A percentile compares a stretch with the other conserved stretches of the same genome.
Conservation (phyloP, 2,888 invertebrate species). For the Hymenopus coronatus region DNA sequence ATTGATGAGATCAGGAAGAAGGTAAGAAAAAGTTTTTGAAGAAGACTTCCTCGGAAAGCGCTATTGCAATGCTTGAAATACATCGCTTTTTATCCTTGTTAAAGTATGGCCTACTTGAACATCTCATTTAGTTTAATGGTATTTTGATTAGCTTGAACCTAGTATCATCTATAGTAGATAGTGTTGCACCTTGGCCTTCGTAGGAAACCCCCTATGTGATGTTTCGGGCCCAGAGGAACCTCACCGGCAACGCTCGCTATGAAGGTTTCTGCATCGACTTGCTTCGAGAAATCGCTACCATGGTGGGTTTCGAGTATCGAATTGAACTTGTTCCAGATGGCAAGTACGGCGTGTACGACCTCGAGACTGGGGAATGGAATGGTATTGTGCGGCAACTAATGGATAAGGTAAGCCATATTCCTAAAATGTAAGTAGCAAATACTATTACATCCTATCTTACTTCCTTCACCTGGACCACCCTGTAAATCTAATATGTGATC, state of each 20-base stretch:
- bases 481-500: too few relatives aligned
- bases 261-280: conserved; percentile 74
- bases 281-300: conserved; percentile 59
- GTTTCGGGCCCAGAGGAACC: conserved; percentile 51
- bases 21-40: not conserved
- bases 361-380: conserved; percentile 72
- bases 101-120: conserved; percentile 33
- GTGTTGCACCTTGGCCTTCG: conserved; percentile 10
- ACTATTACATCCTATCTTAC: too few relatives aligned
- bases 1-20: not conserved
- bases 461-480: too few relatives aligned
- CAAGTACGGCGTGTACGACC: conserved; percentile 71
- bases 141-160: not conserved
- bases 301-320: conserved; percentile 66
- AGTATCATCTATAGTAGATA: not conserved
- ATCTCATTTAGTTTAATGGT: conserved; percentile 5
- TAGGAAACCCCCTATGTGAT: conserved; percentile 60
- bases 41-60: too few relatives aligned
- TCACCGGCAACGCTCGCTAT: conserved; percentile 62
- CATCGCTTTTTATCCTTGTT: conserved; percentile 21
- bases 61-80: too few relatives aligned
- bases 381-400: conserved; percentile 64
- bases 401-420: conserved; percentile 54
- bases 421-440: not conserved
- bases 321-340: conserved; percentile 63